A percentile compares a stretch with the other conserved stretches of the same genome.
Conservation (phyloP, 2,113 vertebrate genomes). For the Sinocyclocheilus anshuiensis region DNA sequence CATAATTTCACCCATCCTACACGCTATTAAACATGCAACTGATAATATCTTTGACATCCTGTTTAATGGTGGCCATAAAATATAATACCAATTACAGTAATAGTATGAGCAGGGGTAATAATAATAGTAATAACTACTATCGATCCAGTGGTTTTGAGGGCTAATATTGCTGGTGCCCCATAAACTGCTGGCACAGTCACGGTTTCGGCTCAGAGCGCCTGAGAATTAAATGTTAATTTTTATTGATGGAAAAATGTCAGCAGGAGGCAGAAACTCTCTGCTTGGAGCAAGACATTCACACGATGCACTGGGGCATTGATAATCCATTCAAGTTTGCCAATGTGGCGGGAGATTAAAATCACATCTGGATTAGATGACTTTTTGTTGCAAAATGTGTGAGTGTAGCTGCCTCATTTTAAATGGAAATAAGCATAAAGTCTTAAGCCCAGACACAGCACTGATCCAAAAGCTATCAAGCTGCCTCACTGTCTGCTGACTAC, state of each 20-base stretch:
- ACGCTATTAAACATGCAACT: constrained; percentile 31
- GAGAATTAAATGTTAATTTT: constrained; percentile 55
- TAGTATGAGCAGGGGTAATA: constrained; percentile 41
- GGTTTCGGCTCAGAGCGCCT: constrained; percentile 14
- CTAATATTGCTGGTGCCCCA: constrained; percentile 47
- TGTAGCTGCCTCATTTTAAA: constrained; percentile 8
- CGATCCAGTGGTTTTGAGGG: constrained; percentile 50
- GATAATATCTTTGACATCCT: constrained; percentile 38
- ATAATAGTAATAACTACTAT: constrained; percentile 54
- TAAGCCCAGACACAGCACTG: constrained; percentile 17
- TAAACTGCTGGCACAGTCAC: constrained; percentile 24
- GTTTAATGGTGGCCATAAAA: constrained; percentile 46
- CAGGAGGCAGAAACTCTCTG: constrained; percentile 41
- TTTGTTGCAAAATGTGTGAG: constrained; percentile 30
- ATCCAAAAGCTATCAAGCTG: constrained; percentile 1
- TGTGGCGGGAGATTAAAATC: constrained; percentile 47
- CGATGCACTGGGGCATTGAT: constrained; percentile 42
- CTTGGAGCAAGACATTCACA: constrained; percentile 42
- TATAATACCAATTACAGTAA: constrained; percentile 41
- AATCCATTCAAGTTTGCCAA: constrained; percentile 41
- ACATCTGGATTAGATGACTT: constrained; percentile 39
- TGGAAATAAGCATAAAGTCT: constrained; percentile 16
- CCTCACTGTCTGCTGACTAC: not conserved
- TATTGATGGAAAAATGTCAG: constrained; percentile 53
- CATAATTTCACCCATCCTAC: not conserved